These are phyloP conservation scores for Listronotus oregonensis DNA, from an alignment of 1,140 invertebrate genomes.

Conservation along the genomic window DNA sequence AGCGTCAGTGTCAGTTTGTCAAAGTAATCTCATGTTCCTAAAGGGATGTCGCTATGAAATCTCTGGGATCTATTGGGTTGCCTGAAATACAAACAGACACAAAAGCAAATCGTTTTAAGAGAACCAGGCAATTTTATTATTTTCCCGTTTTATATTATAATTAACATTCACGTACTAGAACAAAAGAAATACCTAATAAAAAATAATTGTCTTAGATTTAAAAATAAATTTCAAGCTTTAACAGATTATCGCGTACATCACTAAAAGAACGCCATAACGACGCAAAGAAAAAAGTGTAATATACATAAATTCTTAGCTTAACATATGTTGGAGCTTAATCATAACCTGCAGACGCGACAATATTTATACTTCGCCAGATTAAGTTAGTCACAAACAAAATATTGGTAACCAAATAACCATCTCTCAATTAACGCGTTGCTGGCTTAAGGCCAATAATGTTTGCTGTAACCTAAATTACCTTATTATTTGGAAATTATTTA, in stretches of 20 bases:
- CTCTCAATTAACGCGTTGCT: conserved; percentile 53
- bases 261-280: background rate
- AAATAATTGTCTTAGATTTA: no score
- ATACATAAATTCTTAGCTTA: conserved; percentile 31
- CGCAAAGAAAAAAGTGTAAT: conserved; percentile 13
- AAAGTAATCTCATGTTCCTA: no score
- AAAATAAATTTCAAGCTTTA: background rate
- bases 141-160: no score
- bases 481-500: no score
- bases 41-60: no score
- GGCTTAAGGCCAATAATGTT: conserved; percentile 40
- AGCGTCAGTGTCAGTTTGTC: no score
- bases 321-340: conserved; percentile 46
- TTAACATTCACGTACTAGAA: no score
- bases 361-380: conserved; percentile 52
- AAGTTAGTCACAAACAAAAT: conserved; percentile 50
- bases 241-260: background rate
- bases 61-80: no score
- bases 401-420: conserved; percentile 49
- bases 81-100: no score
- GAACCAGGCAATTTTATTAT: no score
- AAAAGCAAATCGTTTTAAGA: no score
- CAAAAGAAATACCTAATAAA: no score
- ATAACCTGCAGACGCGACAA: conserved; percentile 49
- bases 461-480: conserved; percentile 1